phyloP scores from a whole-genome alignment of 1,140 invertebrate genomes.

The Trigoniulus corallinus region DNA sequence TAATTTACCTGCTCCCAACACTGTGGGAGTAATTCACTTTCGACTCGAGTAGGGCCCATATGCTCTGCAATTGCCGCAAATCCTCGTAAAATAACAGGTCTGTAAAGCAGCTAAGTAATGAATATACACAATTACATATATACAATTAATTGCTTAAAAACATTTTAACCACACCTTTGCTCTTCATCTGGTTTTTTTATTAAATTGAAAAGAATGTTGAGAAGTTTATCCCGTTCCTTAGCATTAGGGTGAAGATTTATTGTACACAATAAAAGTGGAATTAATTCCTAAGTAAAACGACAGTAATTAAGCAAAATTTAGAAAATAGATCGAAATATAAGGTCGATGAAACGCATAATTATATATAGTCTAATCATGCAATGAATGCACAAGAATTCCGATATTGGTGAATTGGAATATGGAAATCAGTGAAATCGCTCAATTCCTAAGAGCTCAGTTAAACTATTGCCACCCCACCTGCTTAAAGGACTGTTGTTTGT shows the following conservation, averaged over 20 bases:
- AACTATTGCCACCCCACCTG: too few species aligned
- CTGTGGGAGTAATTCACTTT: slow-evolving; percentile 51
- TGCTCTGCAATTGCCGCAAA: slow-evolving; percentile 41
- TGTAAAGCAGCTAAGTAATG: slow-evolving; percentile 13
- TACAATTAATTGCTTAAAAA: not conserved
- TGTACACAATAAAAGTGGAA: slow-evolving; percentile 46
- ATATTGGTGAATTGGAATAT: too few species aligned
- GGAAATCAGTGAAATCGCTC: too few species aligned
- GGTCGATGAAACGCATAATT: too few species aligned
- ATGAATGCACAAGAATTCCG: too few species aligned
- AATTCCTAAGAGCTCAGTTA: too few species aligned
- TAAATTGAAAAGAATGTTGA: slow-evolving; percentile 54
- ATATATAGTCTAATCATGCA: too few species aligned
- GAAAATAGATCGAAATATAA: too few species aligned
- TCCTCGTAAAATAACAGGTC: slow-evolving; percentile 47
- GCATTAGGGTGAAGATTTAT: slow-evolving; percentile 42
- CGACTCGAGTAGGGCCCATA: slow-evolving; percentile 34
- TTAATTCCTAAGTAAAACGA: slow-evolving; percentile 35
- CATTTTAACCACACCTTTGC: slow-evolving; percentile 29
- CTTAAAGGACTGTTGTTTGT: too few species aligned
- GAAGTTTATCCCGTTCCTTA: slow-evolving; percentile 41
- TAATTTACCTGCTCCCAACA: slow-evolving; percentile 48
- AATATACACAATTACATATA: not conserved
- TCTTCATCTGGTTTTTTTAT: slow-evolving; percentile 54
- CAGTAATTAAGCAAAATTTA: slow-evolving; percentile 2